phyloP scores from a whole-genome alignment of 2,888 invertebrate species.

The Zootermopsis nevadensis region DNA sequence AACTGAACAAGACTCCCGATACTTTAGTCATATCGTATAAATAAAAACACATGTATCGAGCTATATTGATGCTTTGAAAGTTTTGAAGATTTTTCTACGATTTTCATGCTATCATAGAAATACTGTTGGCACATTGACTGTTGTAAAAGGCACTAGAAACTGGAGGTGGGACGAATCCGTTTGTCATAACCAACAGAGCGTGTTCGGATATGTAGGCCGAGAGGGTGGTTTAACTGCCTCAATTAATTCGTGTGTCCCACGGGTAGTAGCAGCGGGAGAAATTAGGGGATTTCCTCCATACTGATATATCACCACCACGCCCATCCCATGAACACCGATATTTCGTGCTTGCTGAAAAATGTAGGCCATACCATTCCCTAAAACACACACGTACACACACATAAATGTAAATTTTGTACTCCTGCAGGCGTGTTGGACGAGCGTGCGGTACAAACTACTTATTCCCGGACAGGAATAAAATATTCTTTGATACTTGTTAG shows the following conservation, averaged over 20 bases:
- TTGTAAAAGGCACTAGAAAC: not conserved
- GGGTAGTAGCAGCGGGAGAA: slow-evolving; percentile 25
- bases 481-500: no score
- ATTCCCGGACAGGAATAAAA: no score
- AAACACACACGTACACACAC: not conserved
- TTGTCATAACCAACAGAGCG: not conserved
- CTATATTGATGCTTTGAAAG: not conserved
- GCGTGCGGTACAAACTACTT: no score
- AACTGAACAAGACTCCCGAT: no score
- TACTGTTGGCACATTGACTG: not conserved
- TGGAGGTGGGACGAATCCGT: not conserved
- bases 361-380: not conserved
- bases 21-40: not conserved
- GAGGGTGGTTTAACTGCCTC: slow-evolving; percentile 15
- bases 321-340: not conserved
- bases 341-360: not conserved
- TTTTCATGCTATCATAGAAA: not conserved
- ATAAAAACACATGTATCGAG: not conserved
- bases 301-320: slow-evolving; percentile 30
- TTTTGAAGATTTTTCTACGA: not conserved
- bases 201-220: not conserved
- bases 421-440: not conserved
- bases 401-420: not conserved
- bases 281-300: slow-evolving; percentile 36
- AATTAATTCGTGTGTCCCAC: slow-evolving; percentile 24